phyloP scores from a whole-genome alignment of 2,113 vertebrate species.

The Pituophis catenifer region DNA sequence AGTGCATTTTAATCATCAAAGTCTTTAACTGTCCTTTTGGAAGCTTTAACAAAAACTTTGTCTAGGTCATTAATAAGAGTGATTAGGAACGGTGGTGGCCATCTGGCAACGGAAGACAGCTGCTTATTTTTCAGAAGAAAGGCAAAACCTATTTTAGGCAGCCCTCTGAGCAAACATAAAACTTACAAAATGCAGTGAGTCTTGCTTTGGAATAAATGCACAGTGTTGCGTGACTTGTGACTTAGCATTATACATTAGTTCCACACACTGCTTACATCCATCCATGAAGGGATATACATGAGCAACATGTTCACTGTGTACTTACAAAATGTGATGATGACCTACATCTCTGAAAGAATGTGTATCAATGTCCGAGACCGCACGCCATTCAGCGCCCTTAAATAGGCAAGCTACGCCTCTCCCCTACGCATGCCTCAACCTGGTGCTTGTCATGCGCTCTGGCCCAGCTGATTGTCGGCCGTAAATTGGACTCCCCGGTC shows the following conservation, averaged over 20 bases:
- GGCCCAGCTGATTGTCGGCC: too few relatives aligned
- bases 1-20: constrained; percentile 39
- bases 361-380: too few relatives aligned
- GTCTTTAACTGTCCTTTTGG: constrained; percentile 30
- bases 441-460: too few relatives aligned
- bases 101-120: not conserved
- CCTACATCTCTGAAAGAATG: not conserved
- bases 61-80: constrained; percentile 15
- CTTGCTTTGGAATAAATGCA: not conserved
- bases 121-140: constrained; percentile 15
- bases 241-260: not conserved
- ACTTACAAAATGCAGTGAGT: not conserved
- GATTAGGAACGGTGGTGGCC: constrained; percentile 6
- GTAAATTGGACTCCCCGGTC: too few relatives aligned
- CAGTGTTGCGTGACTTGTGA: not conserved
- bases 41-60: constrained; percentile 35
- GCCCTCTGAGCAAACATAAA: not conserved
- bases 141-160: constrained; percentile 16
- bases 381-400: too few relatives aligned
- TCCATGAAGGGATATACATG: not conserved
- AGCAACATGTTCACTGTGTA: not conserved
- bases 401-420: too few relatives aligned
- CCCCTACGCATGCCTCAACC: too few relatives aligned
- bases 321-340: not conserved
- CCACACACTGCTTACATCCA: not conserved